These are phyloP conservation scores for Chaetorhynchus papuensis DNA, from an alignment of 2,113 vertebrate species.

Conservation along the genomic window DNA sequence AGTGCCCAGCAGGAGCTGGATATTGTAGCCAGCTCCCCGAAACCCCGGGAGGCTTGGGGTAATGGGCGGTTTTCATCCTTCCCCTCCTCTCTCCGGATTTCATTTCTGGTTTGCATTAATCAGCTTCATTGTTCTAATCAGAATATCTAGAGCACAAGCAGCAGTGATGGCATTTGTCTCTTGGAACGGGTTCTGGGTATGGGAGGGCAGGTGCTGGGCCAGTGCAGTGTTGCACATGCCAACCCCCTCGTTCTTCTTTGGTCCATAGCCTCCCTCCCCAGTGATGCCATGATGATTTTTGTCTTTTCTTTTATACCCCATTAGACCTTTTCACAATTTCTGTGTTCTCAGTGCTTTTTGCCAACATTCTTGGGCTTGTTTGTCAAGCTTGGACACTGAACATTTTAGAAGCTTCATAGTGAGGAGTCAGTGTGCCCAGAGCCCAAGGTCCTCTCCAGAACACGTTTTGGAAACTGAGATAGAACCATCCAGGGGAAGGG, in stretches of 20 bases:
- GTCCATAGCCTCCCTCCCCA: not conserved
- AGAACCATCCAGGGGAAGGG: too few relatives aligned
- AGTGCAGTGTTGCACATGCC: rapidly evolving
- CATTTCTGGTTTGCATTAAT: constrained; percentile 31
- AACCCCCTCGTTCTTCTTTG: rapidly evolving
- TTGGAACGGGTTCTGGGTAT: not conserved
- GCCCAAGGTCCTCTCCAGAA: too few relatives aligned
- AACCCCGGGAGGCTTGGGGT: rapidly evolving
- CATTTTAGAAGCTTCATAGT: too few relatives aligned
- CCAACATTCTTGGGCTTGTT: too few relatives aligned
- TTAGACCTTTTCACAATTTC: too few relatives aligned
- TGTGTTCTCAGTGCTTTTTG: too few relatives aligned
- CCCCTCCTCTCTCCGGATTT: not conserved
- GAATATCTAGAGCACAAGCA: not conserved
- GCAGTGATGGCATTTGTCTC: rapidly evolving
- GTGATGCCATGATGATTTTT: too few relatives aligned
- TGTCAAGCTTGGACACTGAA: too few relatives aligned
- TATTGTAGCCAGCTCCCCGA: rapidly evolving
- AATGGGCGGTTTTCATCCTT: rapidly evolving
- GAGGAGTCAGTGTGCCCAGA: too few relatives aligned
- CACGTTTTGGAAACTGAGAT: too few relatives aligned
- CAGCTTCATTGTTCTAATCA: not conserved
- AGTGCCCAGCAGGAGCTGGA: not conserved
- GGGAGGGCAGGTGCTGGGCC: not conserved
- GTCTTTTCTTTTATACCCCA: too few relatives aligned